Evolutionary conservation across 2,888 invertebrate species (phyloP), one percentile per base, ranked within the genome.

Genomic region (Thera britannica): DNA sequence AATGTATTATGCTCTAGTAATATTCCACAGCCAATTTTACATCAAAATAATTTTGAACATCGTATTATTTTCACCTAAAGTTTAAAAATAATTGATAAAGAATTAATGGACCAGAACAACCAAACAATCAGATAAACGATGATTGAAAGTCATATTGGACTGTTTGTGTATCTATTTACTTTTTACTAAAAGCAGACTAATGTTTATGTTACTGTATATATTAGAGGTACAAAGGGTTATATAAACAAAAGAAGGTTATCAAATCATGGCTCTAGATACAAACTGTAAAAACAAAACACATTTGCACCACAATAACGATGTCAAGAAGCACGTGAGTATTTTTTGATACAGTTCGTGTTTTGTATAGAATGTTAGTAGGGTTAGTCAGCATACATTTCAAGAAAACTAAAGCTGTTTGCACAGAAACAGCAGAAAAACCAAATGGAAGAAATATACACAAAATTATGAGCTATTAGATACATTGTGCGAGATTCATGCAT

Each of bases 401-500:
- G 8, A 9, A 57, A 57, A 44, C 5, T 55, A 55, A n/a, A 51
- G 7, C 4, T n/a, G 48, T n/a, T 48, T 23, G 36, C 23, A 60
- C n/a, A 62, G 44, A 62, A 9, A 58, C 44, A n/a, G 2, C 44
- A 49, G 58, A 61, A 54, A 46, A 9, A 65, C 56, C 1, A 38
- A 7, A 54, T 44, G 54, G 4, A 46, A 48, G 2, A 52, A 51
- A 70, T 11, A 57, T 41, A 12, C 34, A 12, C n/a, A 62, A 44
- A 56, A 49, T 41, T 56, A 74, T 58, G 74, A 76, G 61, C 71
- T 60, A 66, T 61, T 34, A 34, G 41, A 6, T 38, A 61, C 38
- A 70, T 51, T 75, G 69, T 71, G 72, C 67, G 51, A 76, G 71
- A 11, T n/a, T 57, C 23, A 44, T 75, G 69, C 81, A 81, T 78